These are phyloP conservation scores for Nicator chloris DNA, from an alignment of 2,113 vertebrate species.

Conservation along the genomic window DNA sequence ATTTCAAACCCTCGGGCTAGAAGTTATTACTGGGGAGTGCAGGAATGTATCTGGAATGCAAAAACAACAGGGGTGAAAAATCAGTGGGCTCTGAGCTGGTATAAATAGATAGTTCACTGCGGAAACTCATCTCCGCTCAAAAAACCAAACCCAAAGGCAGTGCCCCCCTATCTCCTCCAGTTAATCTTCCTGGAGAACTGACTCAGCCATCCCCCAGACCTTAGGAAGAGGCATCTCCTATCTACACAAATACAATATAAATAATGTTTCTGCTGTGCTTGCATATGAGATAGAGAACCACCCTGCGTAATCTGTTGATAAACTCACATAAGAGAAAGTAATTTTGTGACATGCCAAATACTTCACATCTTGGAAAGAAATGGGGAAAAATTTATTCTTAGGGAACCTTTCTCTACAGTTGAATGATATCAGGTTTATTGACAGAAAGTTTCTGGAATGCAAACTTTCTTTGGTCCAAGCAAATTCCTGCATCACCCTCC, in stretches of 20 bases:
- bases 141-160: not conserved
- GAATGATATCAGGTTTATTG: not conserved
- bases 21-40: slow-evolving; percentile 46
- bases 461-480: not conserved
- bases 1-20: slow-evolving; percentile 43
- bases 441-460: not conserved
- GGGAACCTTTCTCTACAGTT: not conserved
- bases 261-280: not conserved
- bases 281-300: not conserved
- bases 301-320: not conserved
- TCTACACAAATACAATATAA: not conserved
- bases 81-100: slow-evolving; percentile 32
- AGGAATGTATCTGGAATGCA: slow-evolving; percentile 54
- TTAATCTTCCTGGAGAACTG: not conserved
- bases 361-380: not conserved
- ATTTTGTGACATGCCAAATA: not conserved
- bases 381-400: not conserved
- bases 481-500: not conserved
- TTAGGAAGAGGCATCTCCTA: not conserved
- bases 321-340: not conserved
- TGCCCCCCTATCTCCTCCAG: not conserved
- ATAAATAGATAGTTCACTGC: not conserved
- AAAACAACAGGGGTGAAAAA: slow-evolving; percentile 26
- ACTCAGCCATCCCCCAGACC: not conserved
- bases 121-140: not conserved